Base-by-base conservation (phyloP, 2,797 vertebrate species). In the Lagothrix lagotricha region DNA sequence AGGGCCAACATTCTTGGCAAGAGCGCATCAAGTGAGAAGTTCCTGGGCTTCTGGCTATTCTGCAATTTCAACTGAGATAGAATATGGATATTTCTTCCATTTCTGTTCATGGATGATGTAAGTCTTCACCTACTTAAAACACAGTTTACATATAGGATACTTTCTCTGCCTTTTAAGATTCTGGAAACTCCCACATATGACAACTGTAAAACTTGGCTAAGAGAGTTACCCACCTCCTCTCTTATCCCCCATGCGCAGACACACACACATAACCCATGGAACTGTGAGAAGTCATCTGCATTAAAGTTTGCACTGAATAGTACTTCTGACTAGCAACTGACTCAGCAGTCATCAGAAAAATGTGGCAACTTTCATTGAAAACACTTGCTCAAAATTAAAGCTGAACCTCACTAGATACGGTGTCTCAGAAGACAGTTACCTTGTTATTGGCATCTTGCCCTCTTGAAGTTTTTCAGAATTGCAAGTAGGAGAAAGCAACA, bases 121-220 rank as follows among this genome's bases (percentile, higher is more conserved):
- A 96, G 79, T 72, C 61, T 93, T 96, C 50, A 90, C 80, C 92
- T 96, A 81, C 90, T 96, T 92, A 95, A 96, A 97, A 88, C 57
- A 90, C 46, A 72, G 89, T 93, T 95, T 96, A 92, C 77, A 92
- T 50, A 87, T n/a, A 94, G 82, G 46, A 75, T 95, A 61, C 64
- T 87, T 95, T 94, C 80, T 46, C 46, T 94, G 96, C 90, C 86
- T 96, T 96, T 96, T 91, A 90, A 90, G 58, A 94, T 93, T 84
- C 93, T 96, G 77, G 91, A 97, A 96, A 97, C 92, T 94, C 90
- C 87, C 84, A 96, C 97, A 75, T 83, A 70, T 73, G 24, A 96
- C 87, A 96, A 94, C 58, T 95, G 79, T 86, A 94, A 97, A 95
- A 94, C 4, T 94, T 96, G 94, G 81, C 92, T 88, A 67, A 97